Percentiles rank a stretch among this genome's conserved stretches.
Conservation (phyloP, 2,888 invertebrate genomes). For the Vanessa cardui region DNA sequence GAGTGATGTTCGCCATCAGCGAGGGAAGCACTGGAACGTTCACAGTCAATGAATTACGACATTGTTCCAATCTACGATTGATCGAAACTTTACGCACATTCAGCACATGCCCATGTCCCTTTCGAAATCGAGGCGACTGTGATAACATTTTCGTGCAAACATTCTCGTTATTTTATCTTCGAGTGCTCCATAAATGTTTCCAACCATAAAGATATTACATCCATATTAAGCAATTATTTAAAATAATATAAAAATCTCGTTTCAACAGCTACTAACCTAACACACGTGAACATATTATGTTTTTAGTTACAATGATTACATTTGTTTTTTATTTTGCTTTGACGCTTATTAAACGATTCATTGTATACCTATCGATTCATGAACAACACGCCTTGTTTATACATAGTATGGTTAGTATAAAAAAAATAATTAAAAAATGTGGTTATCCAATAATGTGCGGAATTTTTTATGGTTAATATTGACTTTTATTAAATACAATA, state of each 20-base stretch:
- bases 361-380: constrained; percentile 29
- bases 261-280: too few relatives aligned
- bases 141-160: not conserved
- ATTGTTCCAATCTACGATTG: constrained; percentile 40
- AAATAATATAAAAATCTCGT: too few relatives aligned
- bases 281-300: too few relatives aligned
- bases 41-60: constrained; percentile 49
- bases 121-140: constrained; percentile 1
- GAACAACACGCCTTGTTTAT: constrained; percentile 34
- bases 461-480: too few relatives aligned
- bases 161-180: not conserved
- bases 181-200: too few relatives aligned
- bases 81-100: constrained; percentile 36
- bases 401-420: too few relatives aligned
- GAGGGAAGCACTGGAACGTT: constrained; percentile 35
- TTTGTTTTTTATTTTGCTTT: not conserved
- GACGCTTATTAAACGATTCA: constrained; percentile 9
- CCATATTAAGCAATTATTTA: too few relatives aligned
- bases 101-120: constrained; percentile 32
- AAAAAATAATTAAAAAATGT: constrained; percentile 17
- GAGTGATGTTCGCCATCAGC: constrained; percentile 50
- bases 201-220: too few relatives aligned
- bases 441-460: not conserved
- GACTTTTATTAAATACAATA: too few relatives aligned
- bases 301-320: too few relatives aligned